phyloP scores from a whole-genome alignment of 2,888 invertebrate genomes.

The Pachymerium ferrugineum region DNA sequence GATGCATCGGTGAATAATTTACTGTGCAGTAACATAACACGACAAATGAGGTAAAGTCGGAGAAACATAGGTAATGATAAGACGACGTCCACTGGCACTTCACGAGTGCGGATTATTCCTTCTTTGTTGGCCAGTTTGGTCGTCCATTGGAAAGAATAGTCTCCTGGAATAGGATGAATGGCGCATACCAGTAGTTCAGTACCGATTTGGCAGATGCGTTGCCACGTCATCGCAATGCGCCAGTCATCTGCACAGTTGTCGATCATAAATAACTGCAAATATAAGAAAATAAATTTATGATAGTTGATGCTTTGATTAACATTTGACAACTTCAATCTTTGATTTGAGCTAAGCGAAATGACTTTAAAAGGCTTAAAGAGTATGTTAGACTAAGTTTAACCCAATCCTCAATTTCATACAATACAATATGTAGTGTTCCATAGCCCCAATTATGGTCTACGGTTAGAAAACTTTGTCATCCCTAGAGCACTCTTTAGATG shows the following conservation, averaged over 20 bases:
- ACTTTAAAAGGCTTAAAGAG: too few species aligned
- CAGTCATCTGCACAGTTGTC: constrained; percentile 99
- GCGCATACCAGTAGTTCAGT: constrained; percentile 93
- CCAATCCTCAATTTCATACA: too few species aligned
- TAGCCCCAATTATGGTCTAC: too few species aligned
- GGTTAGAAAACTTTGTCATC: too few species aligned
- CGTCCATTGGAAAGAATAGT: constrained; percentile 93
- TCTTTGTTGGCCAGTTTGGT: constrained; percentile 83
- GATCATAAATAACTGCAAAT: constrained; percentile 92
- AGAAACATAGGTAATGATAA: constrained; percentile 99
- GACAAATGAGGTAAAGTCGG: constrained; percentile 96
- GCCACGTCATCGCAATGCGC: constrained; percentile 99
- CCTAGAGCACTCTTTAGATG: too few species aligned
- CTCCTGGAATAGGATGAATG: constrained; percentile 95
- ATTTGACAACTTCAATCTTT: too few species aligned
- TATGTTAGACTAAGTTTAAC: too few species aligned
- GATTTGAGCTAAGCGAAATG: too few species aligned
- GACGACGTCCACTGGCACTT: constrained; percentile 92
- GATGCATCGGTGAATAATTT: constrained; percentile 99
- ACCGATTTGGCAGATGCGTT: constrained; percentile 85
- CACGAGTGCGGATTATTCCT: constrained; percentile 51
- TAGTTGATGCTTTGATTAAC: too few species aligned
- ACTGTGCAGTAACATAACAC: constrained; percentile 98
- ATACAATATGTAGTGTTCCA: too few species aligned
- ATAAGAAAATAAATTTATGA: background rate